Evolutionary conservation across 2,113 vertebrate genomes (phyloP).

Genomic region (Telmatochromis sp.): DNA sequence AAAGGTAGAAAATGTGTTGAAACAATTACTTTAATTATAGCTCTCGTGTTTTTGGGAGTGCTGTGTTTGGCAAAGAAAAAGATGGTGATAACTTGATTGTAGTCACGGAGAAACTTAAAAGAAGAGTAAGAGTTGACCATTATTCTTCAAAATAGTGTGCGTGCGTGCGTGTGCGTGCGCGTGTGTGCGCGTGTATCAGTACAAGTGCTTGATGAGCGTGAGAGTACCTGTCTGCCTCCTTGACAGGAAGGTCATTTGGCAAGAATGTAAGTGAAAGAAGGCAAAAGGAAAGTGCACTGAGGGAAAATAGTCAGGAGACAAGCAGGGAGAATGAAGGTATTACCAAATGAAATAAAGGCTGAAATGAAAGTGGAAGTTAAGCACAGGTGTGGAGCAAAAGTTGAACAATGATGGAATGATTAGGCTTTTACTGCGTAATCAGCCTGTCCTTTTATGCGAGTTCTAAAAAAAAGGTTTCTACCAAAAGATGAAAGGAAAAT

Average conservation of each 20-base stretch:
- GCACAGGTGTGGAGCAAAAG: slow-evolving; percentile 12
- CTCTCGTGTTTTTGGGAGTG: neutral
- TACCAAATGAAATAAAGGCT: slow-evolving; percentile 24
- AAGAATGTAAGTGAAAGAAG: slow-evolving; percentile 7
- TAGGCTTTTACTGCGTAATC: slow-evolving; percentile 36
- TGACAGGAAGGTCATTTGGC: slow-evolving; percentile 56
- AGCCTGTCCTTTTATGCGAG: slow-evolving; percentile 13
- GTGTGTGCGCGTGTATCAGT: neutral
- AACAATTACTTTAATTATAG: neutral
- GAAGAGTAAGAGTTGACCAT: neutral
- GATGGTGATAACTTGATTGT: neutral
- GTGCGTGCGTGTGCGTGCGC: neutral
- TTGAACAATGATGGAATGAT: slow-evolving; percentile 55
- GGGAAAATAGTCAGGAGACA: slow-evolving; percentile 7
- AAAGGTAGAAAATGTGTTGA: neutral
- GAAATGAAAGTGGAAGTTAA: slow-evolving; percentile 43
- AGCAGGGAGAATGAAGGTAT: neutral
- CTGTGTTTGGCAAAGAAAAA: neutral
- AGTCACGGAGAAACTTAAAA: neutral
- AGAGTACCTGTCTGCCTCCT: slow-evolving; percentile 48
- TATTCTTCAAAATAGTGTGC: neutral
- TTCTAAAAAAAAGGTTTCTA: neutral
- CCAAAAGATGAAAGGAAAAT: neutral
- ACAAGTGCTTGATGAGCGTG: neutral
- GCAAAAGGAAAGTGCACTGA: neutral